Base-by-base conservation (phyloP, 2,113 vertebrate genomes). In the Orientallactaga bullata region DNA sequence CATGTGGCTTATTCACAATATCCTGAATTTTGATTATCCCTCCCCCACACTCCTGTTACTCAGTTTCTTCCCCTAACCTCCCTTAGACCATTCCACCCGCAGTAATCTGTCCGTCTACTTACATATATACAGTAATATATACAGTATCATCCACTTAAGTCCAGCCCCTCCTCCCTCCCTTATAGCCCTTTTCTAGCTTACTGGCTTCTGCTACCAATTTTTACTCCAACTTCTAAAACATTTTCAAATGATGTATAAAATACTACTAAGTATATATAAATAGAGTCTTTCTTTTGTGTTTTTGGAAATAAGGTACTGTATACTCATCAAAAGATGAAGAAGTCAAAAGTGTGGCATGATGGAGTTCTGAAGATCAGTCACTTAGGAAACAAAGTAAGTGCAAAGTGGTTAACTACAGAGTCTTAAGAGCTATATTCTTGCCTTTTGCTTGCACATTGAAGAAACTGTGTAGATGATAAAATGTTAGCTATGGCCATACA, bases 281-380 rank as follows among this genome's bases (percentile, higher is more conserved):
- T 68, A 7, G 51, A 58, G 92, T 61, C 58, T 32, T 90, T 95
- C 0, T 3, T 0, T 42, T 1, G 15, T 96, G 72, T 37, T 23
- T 94, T 97, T 97, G 80, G 95, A 85, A 95, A 95, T 90, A 85
- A 98, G 98, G 98, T 98, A 9, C 90, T 99, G 0, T 99, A 98
- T 90, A 99, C 98, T 92, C 98, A 98, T 90, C 98, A 99, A 60
- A 99, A 99, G 96, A 97, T 37, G 63, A 98, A 98, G 95, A 99
- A 99, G 89, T 97, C 98, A 1, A 99, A 99, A 97, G 98, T 98
- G 0, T 99, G 98, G 98, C 98, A 98, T 94, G 98, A 99, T 85
- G 98, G 98, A 88, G 85, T 98, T 97, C 96, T 99, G 96, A 98
- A 95, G 96, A 80, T 95, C 12, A 72, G 58, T 92, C 51, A 61